Conservation (phyloP, 2,797 vertebrate genomes). For the Mormyrops attenuatus region DNA sequence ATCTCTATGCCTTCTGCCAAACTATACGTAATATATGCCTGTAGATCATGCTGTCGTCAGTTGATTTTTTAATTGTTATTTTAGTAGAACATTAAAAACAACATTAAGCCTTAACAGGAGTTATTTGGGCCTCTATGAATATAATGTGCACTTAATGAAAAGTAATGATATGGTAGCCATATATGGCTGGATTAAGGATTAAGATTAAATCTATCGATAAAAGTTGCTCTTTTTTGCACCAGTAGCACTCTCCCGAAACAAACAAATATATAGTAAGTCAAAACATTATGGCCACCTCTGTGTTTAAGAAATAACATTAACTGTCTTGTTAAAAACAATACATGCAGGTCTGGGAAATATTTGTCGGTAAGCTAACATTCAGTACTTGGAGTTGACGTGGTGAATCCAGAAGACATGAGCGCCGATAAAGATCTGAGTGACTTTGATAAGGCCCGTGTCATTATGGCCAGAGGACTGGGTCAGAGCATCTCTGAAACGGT, state of each 20-base stretch:
- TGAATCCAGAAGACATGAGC: background rate
- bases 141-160: background rate
- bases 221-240: background rate
- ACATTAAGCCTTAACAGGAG: background rate
- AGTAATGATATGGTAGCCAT: background rate
- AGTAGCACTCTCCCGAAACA: background rate
- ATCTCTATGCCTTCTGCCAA: background rate
- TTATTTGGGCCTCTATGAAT: background rate
- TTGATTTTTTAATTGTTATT: background rate
- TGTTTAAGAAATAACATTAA: background rate
- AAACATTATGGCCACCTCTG: background rate
- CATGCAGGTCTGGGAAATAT: background rate
- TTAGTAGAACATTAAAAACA: background rate
- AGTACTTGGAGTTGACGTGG: background rate
- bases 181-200: background rate
- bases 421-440: background rate
- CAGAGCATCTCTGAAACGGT: background rate
- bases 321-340: background rate
- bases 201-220: background rate
- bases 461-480: background rate
- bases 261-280: background rate
- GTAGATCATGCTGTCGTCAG: background rate
- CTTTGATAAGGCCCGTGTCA: background rate
- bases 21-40: background rate
- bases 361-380: background rate